Percentiles rank a stretch among this genome's conserved stretches.
phyloP scores from a whole-genome alignment of 2,797 vertebrate species.

The Helicolenus hilgendorfi region DNA sequence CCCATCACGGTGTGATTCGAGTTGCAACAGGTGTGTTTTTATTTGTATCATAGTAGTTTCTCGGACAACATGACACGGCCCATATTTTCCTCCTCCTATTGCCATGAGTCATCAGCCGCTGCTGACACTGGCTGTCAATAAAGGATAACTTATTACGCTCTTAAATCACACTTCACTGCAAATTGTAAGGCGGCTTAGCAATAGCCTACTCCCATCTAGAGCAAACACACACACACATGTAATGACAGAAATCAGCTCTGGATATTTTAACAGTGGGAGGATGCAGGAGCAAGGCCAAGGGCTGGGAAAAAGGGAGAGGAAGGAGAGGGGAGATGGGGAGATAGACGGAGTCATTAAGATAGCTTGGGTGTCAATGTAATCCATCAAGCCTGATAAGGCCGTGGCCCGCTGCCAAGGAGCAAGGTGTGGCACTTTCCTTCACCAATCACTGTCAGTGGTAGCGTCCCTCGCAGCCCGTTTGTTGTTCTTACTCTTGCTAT shows the following conservation, averaged over 20 bases:
- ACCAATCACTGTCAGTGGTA: conserved; percentile 75
- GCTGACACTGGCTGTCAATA: conserved; percentile 40
- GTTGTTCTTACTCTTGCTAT: conserved; percentile 53
- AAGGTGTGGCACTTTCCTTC: conserved; percentile 80
- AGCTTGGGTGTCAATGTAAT: conserved; percentile 84
- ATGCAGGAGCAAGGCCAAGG: conserved; percentile 79
- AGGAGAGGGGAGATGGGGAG: conserved; percentile 79
- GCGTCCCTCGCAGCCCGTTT: conserved; percentile 45
- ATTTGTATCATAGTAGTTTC: conserved; percentile 40
- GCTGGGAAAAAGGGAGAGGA: conserved; percentile 74
- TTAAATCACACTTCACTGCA: conserved; percentile 32
- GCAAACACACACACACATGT: not conserved
- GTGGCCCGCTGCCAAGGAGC: conserved; percentile 71
- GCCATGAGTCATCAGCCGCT: conserved; percentile 38
- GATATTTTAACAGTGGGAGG: conserved; percentile 77
- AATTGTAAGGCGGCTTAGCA: conserved; percentile 15
- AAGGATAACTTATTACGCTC: conserved; percentile 14
- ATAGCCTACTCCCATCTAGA: conserved; percentile 23
- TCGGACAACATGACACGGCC: conserved; percentile 27
- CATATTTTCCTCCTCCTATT: not conserved
- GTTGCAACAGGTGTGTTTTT: conserved; percentile 44
- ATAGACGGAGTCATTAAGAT: conserved; percentile 88
- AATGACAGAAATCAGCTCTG: conserved; percentile 54
- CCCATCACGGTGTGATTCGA: not conserved
- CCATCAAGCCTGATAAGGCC: conserved; percentile 85